Base-by-base conservation (phyloP, 2,888 invertebrate genomes). In the Caradrina clavipalpis region DNA sequence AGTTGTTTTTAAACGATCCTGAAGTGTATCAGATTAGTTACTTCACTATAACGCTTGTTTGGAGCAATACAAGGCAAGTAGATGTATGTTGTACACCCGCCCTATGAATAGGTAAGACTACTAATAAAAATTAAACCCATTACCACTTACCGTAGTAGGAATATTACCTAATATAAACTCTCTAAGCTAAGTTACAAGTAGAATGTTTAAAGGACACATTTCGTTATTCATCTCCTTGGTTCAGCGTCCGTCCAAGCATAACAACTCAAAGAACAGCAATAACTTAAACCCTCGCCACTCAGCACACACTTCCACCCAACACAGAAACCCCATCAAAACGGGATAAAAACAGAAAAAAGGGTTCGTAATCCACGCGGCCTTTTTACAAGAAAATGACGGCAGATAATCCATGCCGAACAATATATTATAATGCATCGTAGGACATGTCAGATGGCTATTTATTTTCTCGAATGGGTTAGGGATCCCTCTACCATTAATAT, bases 401-500 rank as follows among this genome's bases (percentile, higher is more conserved):
- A 88, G 87, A 88, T 91, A 90, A 90, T 91, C 89, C 89, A 78
- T 69, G 72, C 78, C 85, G 86, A 88, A 89, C 91, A 87, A 93
- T 94, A 93, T 93, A 93, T 95, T 92, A 93, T 90, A 93, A 95
- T 95, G 94, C 94, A 93, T 91, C 92, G 90, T 74, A 86, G 90
- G 91, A 93, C 91, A 91, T 86, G 94, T 94, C 94, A 89, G 86
- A 87, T 87, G 89, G 91, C 93, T 93, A 93, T 94, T 93, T 94
- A 94, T 94, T 92, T 91, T 87, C 90, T 86, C 87, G 88, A 91
- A 91, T 91, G 90, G 90, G 90, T 88, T 89, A 88, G 85, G 88
- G 80, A 73, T 89, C 88, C 88, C 77, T 68, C 75, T 59, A 87
- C 91, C 94, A 95, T 95, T 95, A 94, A 95, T 95, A 94, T 93